These are phyloP conservation scores for Pelmatolapia mariae DNA, from an alignment of 2,113 vertebrate genomes.

Conservation along the genomic window DNA sequence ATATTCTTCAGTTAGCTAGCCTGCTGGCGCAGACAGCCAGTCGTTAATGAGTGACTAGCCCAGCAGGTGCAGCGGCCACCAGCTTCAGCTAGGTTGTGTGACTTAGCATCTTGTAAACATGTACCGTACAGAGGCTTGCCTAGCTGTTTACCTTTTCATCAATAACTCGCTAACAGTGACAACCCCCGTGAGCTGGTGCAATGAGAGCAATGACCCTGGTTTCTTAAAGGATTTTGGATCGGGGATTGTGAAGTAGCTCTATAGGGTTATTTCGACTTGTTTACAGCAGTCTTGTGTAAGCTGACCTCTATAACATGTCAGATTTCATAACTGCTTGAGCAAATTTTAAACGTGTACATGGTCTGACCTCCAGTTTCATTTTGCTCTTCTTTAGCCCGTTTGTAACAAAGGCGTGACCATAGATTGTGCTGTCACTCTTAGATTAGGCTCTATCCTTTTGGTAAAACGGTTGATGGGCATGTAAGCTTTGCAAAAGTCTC, in stretches of 20 bases:
- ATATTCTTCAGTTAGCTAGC: background rate
- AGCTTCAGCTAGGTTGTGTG: background rate
- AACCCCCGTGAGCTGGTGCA: background rate
- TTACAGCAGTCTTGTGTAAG: background rate
- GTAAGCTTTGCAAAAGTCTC: background rate
- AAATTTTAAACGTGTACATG: background rate
- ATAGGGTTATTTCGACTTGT: background rate
- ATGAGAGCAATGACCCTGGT: background rate
- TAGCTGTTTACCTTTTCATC: background rate
- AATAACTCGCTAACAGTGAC: background rate
- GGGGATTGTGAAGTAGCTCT: background rate
- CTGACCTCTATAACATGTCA: background rate
- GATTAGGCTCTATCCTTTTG: background rate
- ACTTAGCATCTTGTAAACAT: background rate
- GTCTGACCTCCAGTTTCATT: background rate
- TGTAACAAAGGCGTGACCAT: background rate
- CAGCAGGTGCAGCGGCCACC: conserved; percentile 52
- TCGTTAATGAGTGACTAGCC: conserved; percentile 28
- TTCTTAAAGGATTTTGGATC: background rate
- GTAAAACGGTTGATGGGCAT: background rate
- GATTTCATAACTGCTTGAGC: background rate
- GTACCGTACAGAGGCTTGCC: background rate
- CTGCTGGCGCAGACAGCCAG: conserved; percentile 19
- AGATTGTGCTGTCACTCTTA: background rate
- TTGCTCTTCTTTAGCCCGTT: background rate